Conservation (phyloP, 2,888 invertebrate species). For the Xylocampa areola region DNA sequence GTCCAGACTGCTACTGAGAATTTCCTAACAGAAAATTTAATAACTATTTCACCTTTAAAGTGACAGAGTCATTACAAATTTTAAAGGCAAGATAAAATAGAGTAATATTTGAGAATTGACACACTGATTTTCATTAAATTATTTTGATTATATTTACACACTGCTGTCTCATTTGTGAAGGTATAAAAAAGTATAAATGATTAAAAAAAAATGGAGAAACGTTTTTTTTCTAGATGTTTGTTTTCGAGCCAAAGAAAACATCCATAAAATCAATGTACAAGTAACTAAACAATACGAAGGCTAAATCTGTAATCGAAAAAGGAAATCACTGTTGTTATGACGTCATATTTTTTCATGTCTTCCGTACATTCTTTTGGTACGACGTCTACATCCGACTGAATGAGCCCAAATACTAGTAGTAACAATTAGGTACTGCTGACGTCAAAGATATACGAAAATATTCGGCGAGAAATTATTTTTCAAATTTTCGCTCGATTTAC, state of each 20-base stretch:
- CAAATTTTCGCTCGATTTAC: constrained; percentile 6
- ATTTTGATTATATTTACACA: too few species aligned
- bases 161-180: too few species aligned
- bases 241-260: too few species aligned
- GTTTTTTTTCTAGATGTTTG: too few species aligned
- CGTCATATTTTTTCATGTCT: constrained; percentile 17
- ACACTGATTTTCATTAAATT: too few species aligned
- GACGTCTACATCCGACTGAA: constrained; percentile 13
- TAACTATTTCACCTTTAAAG: too few species aligned
- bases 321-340: constrained; percentile 18
- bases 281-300: background rate
- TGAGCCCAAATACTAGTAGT: constrained; percentile 25
- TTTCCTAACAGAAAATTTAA: too few species aligned
- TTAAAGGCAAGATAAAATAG: too few species aligned
- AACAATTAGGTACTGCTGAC: constrained; percentile 31
- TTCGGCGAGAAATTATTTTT: constrained; percentile 3
- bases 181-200: constrained; percentile 1
- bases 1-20: too few species aligned
- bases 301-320: constrained; percentile 20
- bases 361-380: constrained; percentile 16
- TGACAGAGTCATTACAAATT: too few species aligned
- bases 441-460: background rate
- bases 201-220: background rate
- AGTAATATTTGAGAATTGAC: too few species aligned
- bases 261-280: background rate